Evolutionary conservation across 2,888 invertebrate genomes (phyloP), one percentile per base, ranked within the genome.

Genomic region (Neoaliturus tenellus): DNA sequence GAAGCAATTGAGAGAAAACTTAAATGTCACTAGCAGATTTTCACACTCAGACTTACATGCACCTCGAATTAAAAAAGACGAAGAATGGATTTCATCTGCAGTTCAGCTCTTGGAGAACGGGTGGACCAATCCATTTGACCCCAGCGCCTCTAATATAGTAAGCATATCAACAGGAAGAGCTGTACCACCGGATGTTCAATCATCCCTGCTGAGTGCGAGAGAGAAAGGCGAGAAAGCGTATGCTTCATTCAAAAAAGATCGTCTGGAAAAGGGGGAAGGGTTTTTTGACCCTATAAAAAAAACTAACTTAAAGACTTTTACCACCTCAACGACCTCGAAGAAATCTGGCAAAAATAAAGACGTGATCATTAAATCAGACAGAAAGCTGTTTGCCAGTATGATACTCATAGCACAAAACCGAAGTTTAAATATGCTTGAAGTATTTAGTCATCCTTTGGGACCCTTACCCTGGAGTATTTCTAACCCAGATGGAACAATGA

Each of bases 31-130:
- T 69, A 69, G 69, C 31, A 69, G 31, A n/a, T 69, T 69, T 69
- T 69, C 69, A 28, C 69, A 69, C 69, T 28, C 69, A 69, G 25
- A 69, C 69, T 14, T 69, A 69, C 35, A 69, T 69, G 69, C 69
- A 69, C 28, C 69, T 28, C 28, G 69, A 31, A 69, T 28, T 31
- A 17, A 69, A 69, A 69, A 23, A 28, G 31, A 69, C n/a, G 25
- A 69, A n/a, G 4, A 14, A 31, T 69, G 69, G 8, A 33, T 69
- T 39, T 25, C 35, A 39, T 35, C 28, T 69, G 31, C 31, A 69
- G 67, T 67, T 67, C 67, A 67, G 23, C 67, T 23, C 4, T 23
- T 69, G 31, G 8, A 69, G 8, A 69, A 69, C 20, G 10, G 31
- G n/a, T 69, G 31, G 31, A 69, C 31, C 4, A 69, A 69, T 69